phyloP scores from a whole-genome alignment of 2,888 invertebrate species.

The Trissolcus brochymenae region DNA sequence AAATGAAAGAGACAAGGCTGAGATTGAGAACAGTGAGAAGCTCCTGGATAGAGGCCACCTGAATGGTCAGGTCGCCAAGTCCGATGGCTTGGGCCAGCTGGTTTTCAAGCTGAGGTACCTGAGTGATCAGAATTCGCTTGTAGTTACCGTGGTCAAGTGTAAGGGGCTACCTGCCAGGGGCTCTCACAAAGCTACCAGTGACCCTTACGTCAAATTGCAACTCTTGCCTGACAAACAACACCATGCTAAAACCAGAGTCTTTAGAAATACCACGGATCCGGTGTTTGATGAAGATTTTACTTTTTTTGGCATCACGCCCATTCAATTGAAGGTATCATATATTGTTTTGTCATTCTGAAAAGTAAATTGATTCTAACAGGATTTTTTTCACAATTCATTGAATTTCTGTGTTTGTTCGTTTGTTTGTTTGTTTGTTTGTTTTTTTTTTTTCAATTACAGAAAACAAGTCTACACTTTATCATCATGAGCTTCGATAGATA shows the following conservation, averaged over 20 bases:
- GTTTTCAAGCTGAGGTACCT: conserved; percentile 94
- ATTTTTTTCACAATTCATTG: background rate
- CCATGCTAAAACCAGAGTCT: conserved; percentile 96
- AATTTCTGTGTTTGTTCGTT: background rate
- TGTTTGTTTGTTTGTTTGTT: background rate
- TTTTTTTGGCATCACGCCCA: conserved; percentile 94
- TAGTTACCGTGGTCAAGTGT: conserved; percentile 94
- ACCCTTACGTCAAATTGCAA: conserved; percentile 98
- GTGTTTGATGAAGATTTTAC: conserved; percentile 99
- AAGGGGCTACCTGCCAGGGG: conserved; percentile 91
- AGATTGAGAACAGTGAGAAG: conserved; percentile 80
- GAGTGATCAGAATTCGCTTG: conserved; percentile 91
- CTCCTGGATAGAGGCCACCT: conserved; percentile 69
- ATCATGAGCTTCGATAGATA: conserved; percentile 91
- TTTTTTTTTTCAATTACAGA: conserved; percentile 75
- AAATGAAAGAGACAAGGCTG: conserved; percentile 79
- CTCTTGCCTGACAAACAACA: conserved; percentile 98
- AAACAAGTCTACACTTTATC: conserved; percentile 95
- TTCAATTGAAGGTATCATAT: conserved; percentile 82
- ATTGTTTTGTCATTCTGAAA: background rate
- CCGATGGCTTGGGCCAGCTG: conserved; percentile 85
- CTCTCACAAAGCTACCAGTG: conserved; percentile 87
- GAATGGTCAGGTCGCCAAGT: conserved; percentile 79
- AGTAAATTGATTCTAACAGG: too few relatives aligned
- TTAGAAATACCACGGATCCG: conserved; percentile 96